Evolutionary conservation across 2,888 invertebrate species (phyloP).

Genomic region (Drosophila demipolita): DNA sequence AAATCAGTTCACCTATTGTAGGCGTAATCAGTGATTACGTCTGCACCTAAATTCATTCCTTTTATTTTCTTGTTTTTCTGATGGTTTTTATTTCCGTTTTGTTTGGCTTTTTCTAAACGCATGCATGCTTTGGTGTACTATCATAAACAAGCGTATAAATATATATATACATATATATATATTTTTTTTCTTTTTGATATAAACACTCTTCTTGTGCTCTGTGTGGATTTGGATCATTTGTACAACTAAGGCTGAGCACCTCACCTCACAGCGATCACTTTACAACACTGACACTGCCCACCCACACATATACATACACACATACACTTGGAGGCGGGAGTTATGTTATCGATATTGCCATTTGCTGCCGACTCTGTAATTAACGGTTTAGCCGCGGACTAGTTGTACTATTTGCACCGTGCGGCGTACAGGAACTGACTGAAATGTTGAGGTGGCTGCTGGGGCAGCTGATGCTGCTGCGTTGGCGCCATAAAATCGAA

Average conservation of each 20-base stretch:
- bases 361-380: conserved; percentile 18
- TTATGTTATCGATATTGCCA: conserved; percentile 46
- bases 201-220: background rate
- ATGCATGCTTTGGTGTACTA: conserved; percentile 34
- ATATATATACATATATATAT: background rate
- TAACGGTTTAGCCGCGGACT: conserved; percentile 28
- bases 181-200: background rate
- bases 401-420: conserved; percentile 60
- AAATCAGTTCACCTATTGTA: conserved; percentile 28
- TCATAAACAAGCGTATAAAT: conserved; percentile 10
- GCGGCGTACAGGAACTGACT: conserved; percentile 78
- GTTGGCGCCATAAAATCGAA: conserved; percentile 59
- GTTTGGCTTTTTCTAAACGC: conserved; percentile 71
- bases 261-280: conserved; percentile 20
- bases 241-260: conserved; percentile 30
- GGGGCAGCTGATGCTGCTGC: conserved; percentile 50
- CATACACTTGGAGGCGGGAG: conserved; percentile 11
- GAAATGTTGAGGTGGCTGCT: conserved; percentile 44
- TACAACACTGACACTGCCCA: conserved; percentile 45
- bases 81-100: conserved; percentile 54
- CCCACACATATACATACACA: conserved; percentile 10
- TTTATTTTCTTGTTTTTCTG: conserved; percentile 43
- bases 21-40: conserved; percentile 65
- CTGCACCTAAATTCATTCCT: conserved; percentile 24
- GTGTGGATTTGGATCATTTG: conserved; percentile 25